Conservation (phyloP, 2,113 vertebrate genomes). For the Oenanthe melanoleuca region DNA sequence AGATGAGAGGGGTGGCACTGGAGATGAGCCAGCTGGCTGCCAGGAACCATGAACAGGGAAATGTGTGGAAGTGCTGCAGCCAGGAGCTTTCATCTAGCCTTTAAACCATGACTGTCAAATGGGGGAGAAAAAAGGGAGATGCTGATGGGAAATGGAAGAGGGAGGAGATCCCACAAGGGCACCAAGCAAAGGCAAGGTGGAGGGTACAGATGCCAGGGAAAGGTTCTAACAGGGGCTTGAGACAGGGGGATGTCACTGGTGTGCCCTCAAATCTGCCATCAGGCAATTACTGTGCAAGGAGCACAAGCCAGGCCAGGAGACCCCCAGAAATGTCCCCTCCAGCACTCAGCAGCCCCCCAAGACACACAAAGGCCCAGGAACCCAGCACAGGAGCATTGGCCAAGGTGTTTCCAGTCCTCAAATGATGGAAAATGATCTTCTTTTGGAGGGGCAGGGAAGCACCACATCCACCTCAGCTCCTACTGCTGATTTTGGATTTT, state of each 20-base stretch:
- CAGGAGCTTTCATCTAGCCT: neutral
- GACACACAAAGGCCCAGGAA: neutral
- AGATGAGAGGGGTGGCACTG: neutral
- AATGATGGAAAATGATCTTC: neutral
- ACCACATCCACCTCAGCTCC: neutral
- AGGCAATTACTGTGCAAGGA: neutral
- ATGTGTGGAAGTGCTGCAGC: neutral
- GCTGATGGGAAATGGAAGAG: neutral
- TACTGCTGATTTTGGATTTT: neutral
- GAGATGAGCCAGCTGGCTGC: neutral
- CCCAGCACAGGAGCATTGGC: fast-evolving
- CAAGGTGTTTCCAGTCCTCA: neutral
- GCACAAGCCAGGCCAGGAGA: neutral
- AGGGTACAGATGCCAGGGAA: neutral
- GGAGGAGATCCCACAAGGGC: neutral
- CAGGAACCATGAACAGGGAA: neutral
- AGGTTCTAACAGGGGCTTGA: neutral
- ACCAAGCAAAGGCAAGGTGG: neutral
- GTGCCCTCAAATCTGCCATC: neutral
- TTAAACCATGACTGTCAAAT: neutral
- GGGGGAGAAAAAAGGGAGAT: neutral
- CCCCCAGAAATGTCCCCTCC: neutral
- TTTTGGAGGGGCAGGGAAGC: neutral
- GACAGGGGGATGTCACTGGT: neutral
- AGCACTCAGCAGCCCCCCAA: neutral